A percentile compares a stretch with the other conserved stretches of the same genome.
Conservation (phyloP, 2,797 vertebrate genomes). For the Enteromius fasciolatus region DNA sequence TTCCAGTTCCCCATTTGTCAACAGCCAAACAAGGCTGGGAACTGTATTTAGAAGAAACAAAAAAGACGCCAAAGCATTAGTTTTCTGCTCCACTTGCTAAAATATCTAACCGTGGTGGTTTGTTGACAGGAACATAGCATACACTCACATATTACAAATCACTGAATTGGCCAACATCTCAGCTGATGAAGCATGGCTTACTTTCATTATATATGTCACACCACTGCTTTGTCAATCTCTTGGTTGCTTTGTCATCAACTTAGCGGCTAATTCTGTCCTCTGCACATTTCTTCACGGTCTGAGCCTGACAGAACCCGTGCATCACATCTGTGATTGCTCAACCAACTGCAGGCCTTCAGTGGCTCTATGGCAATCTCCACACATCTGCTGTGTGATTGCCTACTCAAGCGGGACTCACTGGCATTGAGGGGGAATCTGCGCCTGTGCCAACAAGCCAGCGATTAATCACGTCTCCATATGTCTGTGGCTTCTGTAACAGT, state of each 20-base stretch:
- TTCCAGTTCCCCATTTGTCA: constrained; percentile 20
- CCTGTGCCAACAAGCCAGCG: background rate
- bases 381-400: constrained; percentile 48
- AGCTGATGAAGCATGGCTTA: background rate
- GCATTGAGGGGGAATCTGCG: background rate
- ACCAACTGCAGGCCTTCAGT: constrained; percentile 6
- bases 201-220: constrained; percentile 6
- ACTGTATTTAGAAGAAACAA: background rate
- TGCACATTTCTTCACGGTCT: background rate
- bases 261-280: constrained; percentile 13
- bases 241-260: constrained; percentile 1
- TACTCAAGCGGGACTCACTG: constrained; percentile 21
- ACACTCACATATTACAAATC: constrained; percentile 4
- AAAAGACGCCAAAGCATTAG: background rate
- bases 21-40: constrained; percentile 3
- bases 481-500: constrained; percentile 11
- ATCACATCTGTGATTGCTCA: constrained; percentile 17
- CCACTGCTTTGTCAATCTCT: background rate
- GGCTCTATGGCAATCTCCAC: constrained; percentile 39
- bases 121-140: constrained; percentile 9
- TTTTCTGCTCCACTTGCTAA: constrained; percentile 17
- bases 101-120: background rate
- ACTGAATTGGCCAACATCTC: background rate
- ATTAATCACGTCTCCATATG: constrained; percentile 27
- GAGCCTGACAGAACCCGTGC: background rate